Evolutionary conservation across 2,797 vertebrate species (phyloP).

Genomic region (Luscinia megarhynchos): DNA sequence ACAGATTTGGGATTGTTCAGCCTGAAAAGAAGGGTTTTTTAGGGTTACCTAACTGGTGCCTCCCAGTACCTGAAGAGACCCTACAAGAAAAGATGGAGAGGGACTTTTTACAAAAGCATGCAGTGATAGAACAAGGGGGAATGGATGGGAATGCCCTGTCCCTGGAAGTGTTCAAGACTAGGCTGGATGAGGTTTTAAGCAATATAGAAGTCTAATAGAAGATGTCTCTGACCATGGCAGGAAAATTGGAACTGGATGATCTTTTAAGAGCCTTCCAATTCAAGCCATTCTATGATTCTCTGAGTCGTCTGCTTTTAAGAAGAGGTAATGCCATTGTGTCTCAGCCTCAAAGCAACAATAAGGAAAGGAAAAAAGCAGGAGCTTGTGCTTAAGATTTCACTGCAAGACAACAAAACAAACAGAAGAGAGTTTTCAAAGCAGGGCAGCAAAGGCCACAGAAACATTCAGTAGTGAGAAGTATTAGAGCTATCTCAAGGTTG

Average conservation of each 20-base stretch:
- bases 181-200: neutral
- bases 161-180: neutral
- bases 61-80: neutral
- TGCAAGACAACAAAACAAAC: neutral
- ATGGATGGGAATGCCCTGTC: neutral
- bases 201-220: neutral
- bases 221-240: no score
- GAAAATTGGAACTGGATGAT: neutral
- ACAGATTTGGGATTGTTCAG: neutral
- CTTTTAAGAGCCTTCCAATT: neutral
- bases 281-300: neutral
- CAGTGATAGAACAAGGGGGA: neutral
- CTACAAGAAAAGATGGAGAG: neutral
- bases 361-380: neutral
- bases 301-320: neutral
- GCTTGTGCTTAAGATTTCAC: neutral
- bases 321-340: neutral
- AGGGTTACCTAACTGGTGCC: neutral
- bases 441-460: neutral
- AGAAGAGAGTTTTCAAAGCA: neutral
- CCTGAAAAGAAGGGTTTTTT: neutral
- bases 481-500: neutral
- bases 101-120: neutral
- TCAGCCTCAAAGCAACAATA: neutral
- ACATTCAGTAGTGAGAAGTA: neutral